Base-by-base conservation (phyloP, 2,113 vertebrate genomes). In the Acanthisitta chloris region DNA sequence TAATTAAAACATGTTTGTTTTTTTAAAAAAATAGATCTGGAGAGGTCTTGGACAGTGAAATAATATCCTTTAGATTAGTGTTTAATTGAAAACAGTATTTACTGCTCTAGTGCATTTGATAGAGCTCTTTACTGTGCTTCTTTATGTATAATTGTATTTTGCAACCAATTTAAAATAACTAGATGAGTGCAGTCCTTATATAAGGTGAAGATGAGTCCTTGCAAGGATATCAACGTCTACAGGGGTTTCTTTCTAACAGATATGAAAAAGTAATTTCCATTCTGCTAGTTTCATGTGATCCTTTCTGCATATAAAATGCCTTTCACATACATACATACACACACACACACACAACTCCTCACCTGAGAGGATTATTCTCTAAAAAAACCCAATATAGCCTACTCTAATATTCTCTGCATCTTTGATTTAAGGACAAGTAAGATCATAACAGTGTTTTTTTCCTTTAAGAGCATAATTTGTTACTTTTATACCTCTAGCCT, bases 71-170 rank as follows among this genome's bases (percentile, higher is more conserved):
- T 82, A 89, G 94, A 95, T 95, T 89, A 97, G 85, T 76, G 70
- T 86, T 97, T 96, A 94, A 95, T 94, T 93, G 84, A 97, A 98
- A 96, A 97, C 82, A 93, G 80, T 94, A 91, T 96, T 95, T 97
- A 94, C 81, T 96, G 73, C 87, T 97, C 90, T 95, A 78, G 73
- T 91, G 65, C 81, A 95, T 93, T 93, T 93, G 87, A 97, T 64
- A 90, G 81, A 94, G 74, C 48, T 72, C 66, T 64, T 91, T 91
- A 76, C 62, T 80, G 38, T 55, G 45, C 88, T 94, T 93, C 86
- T 80, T 94, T 93, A 92, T 80, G 16, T 86, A 83, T 94, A 95
- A 97, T 95, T 97, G 96, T 95, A 55, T 95, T 97, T 97, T 91
- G 83, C 59, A 97, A 92, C 58, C 90, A 92, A 97, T 94, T 97